Evolutionary conservation across 2,888 invertebrate species (phyloP), one percentile per base, ranked within the genome.

Genomic region (Flexamia atlantica): DNA sequence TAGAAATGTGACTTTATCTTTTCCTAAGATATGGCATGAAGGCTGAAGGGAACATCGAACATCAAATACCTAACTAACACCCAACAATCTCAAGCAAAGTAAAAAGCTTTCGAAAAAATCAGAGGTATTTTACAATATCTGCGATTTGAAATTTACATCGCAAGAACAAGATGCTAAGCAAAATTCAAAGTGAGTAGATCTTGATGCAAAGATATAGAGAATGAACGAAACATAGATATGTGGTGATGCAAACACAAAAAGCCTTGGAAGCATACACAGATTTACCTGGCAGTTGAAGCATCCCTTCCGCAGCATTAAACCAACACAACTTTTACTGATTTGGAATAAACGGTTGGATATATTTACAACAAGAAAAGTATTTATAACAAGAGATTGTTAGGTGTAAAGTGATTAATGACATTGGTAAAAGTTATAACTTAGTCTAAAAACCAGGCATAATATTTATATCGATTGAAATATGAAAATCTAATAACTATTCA

Each of bases 241-340:
- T 79, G 57, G 50, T 79, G 79, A 79, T 79, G 79, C 79, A 79
- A 76, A 79, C 79, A 79, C 36, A 53, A 50, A 79, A 79, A 79
- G 79, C 79, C 79, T 79, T 79, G 79, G 79, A 79, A 79, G 79
- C 79, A 79, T 79, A 79, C 79, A 76, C 76, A 79, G 57, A 79
- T 50, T 79, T 79, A 79, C 79, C 79, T 79, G 79, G 79, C 79
- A 79, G 36, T 36, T 79, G 79, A 36, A 79, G 79, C 79, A 79
- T 79, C 57, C 79, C 79, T 79, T 79, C 25, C 57, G 79, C 79
- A 79, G 79, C 79, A 50, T 57, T 36, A 79, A 79, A 76, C 46
- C 79, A 79, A 57, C 57, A 79, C 5, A 79, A 57, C 23, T n/a
- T 53, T 79, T 79, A 79, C 79, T 79, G 79, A 53, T 79, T 79